phyloP scores from a whole-genome alignment of 2,113 vertebrate genomes.

The Nipponia nippon region DNA sequence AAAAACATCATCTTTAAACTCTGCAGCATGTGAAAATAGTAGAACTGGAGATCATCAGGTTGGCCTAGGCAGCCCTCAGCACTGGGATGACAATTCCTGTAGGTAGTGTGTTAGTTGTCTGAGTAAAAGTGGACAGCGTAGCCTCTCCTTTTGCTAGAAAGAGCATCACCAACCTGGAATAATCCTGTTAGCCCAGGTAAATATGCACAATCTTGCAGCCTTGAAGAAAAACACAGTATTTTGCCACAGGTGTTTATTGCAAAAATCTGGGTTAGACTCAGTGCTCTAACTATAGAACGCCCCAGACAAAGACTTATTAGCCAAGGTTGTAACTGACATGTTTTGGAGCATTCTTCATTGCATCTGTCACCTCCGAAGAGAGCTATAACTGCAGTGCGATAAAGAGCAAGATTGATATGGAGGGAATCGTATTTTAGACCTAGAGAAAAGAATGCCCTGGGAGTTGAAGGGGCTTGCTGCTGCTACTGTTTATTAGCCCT shows the following conservation, averaged over 20 bases:
- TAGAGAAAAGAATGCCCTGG: not conserved
- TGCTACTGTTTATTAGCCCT: not conserved
- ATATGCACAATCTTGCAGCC: not conserved
- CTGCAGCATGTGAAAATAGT: not conserved
- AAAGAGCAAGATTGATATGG: not conserved
- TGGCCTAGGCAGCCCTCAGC: rapidly evolving
- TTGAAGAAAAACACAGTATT: not conserved
- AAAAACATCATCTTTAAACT: not conserved
- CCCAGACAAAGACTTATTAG: not conserved
- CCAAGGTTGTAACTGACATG: not conserved
- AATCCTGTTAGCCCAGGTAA: not conserved
- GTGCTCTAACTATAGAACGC: not conserved
- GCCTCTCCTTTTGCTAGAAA: not conserved
- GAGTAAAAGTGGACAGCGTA: not conserved
- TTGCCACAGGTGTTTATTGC: not conserved
- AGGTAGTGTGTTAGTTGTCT: not conserved
- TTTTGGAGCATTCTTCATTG: not conserved
- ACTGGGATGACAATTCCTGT: not conserved
- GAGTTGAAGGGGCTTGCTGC: not conserved
- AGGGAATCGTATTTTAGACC: not conserved
- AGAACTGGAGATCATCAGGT: not conserved
- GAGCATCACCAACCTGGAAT: not conserved
- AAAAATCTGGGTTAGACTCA: not conserved
- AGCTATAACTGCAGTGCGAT: not conserved
- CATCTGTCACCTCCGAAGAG: not conserved